Evolutionary conservation across 2,888 invertebrate species (phyloP).

Genomic region (Pristionchus maxplancki): DNA sequence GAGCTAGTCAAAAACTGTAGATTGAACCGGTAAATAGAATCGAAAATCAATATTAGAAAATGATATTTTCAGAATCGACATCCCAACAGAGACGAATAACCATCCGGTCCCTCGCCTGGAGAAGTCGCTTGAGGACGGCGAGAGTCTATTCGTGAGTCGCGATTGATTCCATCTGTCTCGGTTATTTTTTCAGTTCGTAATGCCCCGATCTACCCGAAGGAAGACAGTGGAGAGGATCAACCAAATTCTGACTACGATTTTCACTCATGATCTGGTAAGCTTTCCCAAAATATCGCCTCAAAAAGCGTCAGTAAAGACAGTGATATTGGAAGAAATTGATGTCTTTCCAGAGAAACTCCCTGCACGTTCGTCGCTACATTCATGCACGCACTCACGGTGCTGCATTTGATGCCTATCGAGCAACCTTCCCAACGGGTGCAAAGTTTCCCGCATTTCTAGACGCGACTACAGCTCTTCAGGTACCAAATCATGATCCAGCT

Average conservation of each 20-base stretch:
- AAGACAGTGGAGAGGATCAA: not conserved
- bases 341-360: not conserved
- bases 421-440: not conserved
- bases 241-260: not conserved
- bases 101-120: conserved; percentile 3
- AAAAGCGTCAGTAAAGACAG: no score
- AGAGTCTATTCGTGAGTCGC: not conserved
- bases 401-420: not conserved
- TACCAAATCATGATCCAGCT: not conserved
- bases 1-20: not conserved
- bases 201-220: conserved; percentile 4
- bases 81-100: not conserved
- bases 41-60: not conserved
- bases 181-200: not conserved
- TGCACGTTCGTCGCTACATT: conserved; percentile 18
- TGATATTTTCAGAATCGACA: not conserved
- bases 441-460: not conserved
- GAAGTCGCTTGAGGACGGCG: not conserved
- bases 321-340: not conserved
- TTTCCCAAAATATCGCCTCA: no score
- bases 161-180: not conserved
- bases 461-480: not conserved
- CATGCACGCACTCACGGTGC: not conserved
- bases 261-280: not conserved
- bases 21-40: not conserved